phyloP scores from a whole-genome alignment of 2,888 invertebrate species.

The Drosophila monieri region DNA sequence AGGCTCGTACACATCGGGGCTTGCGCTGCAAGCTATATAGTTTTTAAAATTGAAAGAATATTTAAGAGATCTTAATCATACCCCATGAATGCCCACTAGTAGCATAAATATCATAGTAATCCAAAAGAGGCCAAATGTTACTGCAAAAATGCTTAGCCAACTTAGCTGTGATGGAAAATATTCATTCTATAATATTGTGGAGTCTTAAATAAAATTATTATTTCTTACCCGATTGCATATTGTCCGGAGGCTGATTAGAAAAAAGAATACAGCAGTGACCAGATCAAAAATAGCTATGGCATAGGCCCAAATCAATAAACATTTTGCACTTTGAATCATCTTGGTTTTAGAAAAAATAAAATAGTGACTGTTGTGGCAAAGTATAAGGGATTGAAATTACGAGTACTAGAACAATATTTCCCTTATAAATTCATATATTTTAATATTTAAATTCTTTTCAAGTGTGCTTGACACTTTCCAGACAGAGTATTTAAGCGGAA shows the following conservation, averaged over 20 bases:
- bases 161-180: slow-evolving; percentile 44
- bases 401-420: neutral
- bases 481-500: slow-evolving; percentile 55
- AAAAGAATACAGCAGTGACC: slow-evolving; percentile 53
- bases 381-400: neutral
- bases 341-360: neutral
- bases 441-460: neutral
- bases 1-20: slow-evolving; percentile 35
- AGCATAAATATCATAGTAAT: slow-evolving; percentile 51
- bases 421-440: neutral
- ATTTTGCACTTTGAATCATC: neutral
- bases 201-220: neutral
- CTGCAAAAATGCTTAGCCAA: slow-evolving; percentile 61
- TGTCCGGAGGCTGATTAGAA: slow-evolving; percentile 37
- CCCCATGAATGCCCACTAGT: slow-evolving; percentile 53
- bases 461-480: neutral
- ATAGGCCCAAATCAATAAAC: slow-evolving; percentile 54
- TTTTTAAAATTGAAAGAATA: neutral
- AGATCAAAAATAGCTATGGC: slow-evolving; percentile 60
- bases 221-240: slow-evolving; percentile 51
- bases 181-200: neutral
- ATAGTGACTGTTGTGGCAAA: neutral
- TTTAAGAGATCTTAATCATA: slow-evolving; percentile 14
- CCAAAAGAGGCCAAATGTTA: slow-evolving; percentile 63
- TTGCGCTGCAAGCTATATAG: slow-evolving; percentile 39